phyloP scores from a whole-genome alignment of 2,888 invertebrate genomes.

The Diogma glabrata region DNA sequence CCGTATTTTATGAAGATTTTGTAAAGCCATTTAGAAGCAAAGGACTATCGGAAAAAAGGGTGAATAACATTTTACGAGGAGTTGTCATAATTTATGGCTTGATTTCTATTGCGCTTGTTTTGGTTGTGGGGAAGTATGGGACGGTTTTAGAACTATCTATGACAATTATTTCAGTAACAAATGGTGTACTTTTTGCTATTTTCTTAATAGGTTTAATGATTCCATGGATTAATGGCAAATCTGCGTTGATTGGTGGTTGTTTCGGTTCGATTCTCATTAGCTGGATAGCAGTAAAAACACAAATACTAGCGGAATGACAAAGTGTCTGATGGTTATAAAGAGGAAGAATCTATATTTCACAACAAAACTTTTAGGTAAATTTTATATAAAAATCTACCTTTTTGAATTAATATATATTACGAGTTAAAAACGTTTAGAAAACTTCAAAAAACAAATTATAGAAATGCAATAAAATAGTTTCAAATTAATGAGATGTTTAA shows the following conservation, averaged over 20 bases:
- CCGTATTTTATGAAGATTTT: constrained; percentile 16
- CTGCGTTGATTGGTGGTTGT: too few relatives aligned
- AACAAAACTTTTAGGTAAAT: too few relatives aligned
- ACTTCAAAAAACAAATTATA: too few relatives aligned
- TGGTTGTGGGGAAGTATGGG: constrained; percentile 53
- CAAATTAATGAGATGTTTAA: too few relatives aligned
- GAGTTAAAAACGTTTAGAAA: too few relatives aligned
- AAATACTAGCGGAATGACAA: too few relatives aligned
- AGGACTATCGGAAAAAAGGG: background rate
- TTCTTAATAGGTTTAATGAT: constrained; percentile 53
- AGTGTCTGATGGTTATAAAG: too few relatives aligned
- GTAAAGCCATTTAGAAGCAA: constrained; percentile 10
- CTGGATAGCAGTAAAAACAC: constrained; percentile 44
- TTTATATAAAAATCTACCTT: too few relatives aligned
- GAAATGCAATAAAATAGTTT: too few relatives aligned
- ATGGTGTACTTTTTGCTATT: constrained; percentile 54
- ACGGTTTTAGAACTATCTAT: constrained; percentile 47
- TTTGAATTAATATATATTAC: too few relatives aligned
- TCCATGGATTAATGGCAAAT: constrained; percentile 50
- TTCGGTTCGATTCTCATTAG: too few relatives aligned
- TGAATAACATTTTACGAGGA: constrained; percentile 11
- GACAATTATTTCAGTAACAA: constrained; percentile 46
- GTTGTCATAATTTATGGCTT: constrained; percentile 16
- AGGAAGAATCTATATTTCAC: too few relatives aligned
- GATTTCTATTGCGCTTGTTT: constrained; percentile 35